Evolutionary conservation across 1,140 invertebrate genomes (phyloP), one percentile per base, ranked within the genome.

Genomic region (Drosophila tristis): DNA sequence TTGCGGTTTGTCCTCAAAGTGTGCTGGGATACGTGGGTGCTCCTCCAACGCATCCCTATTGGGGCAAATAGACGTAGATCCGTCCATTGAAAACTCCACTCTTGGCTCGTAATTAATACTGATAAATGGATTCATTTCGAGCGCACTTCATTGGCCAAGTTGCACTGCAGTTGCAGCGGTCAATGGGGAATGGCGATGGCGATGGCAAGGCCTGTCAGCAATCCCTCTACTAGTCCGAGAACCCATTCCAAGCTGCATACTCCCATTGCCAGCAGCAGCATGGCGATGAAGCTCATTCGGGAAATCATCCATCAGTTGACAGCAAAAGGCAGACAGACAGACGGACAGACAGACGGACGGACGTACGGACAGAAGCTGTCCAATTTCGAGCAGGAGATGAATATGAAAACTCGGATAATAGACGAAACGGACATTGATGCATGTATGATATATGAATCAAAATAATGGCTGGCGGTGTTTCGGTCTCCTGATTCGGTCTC

Each of bases 221-320:
- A 45, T 7, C 15, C 8, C 49, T 25, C 43, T 20, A 16, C 29
- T 31, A n/a, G 7, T 15, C 8, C 43, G 13, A 20, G 47, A 47
- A 42, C 48, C 57, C 13, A 43, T 11, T 66, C 15, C 35, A 15
- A 44, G 20, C 20, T 20, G 20, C 20, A 20, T 20, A 2, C 20
- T 20, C 20, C 20, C 20, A 20, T 20, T 20, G 20, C 20, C 20
- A 20, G 20, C 20, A 20, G 20, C 4, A 48, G 47, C 44, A 31
- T 64, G 45, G 9, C 49, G 53, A 58, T 71, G 53, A 35, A 44
- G 64, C 64, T 68, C 39, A 59, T 47, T 72, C 54, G 65, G 68
- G 47, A 70, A 72, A 70, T 59, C 68, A 72, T 60, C 42, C 68
- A 68, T 71, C 67, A 68, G 62, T 57, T 49, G 54, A 58, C 62